These are phyloP conservation scores for Rutpela maculata DNA, from an alignment of 2,888 invertebrate genomes.

Conservation along the genomic window DNA sequence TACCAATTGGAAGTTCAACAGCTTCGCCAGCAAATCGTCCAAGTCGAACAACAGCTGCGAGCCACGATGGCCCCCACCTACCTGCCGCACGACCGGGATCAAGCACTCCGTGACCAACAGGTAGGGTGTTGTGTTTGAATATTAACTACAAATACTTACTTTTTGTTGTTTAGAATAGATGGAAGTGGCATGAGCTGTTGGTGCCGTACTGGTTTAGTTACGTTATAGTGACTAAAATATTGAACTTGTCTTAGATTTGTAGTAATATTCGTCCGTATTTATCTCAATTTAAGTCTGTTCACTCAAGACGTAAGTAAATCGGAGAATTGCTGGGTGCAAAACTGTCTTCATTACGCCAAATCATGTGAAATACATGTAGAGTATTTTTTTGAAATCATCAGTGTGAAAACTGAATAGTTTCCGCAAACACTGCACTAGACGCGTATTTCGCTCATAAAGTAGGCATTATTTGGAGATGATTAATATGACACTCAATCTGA, in stretches of 20 bases:
- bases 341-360: not conserved
- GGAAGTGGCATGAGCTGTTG: constrained; percentile 65
- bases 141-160: constrained; percentile 51
- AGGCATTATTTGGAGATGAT: not conserved
- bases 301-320: constrained; percentile 12
- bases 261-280: constrained; percentile 27
- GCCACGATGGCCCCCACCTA: constrained; percentile 89
- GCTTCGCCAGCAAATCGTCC: constrained; percentile 88
- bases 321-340: not conserved
- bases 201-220: constrained; percentile 48
- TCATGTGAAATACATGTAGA: not conserved
- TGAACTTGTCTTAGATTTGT: constrained; percentile 25
- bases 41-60: constrained; percentile 91
- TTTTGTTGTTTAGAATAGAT: constrained; percentile 57
- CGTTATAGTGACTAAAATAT: constrained; percentile 20
- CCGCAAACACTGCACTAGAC: not conserved
- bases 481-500: not conserved
- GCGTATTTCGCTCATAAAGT: not conserved
- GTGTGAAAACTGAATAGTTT: too few species aligned
- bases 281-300: not conserved
- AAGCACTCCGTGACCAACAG: constrained; percentile 90
- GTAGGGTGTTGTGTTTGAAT: constrained; percentile 77
- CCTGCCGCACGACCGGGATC: constrained; percentile 88
- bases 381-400: not conserved
- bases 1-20: constrained; percentile 92